Percentiles rank a stretch among this genome's conserved stretches.
Conservation (phyloP, 2,888 invertebrate genomes). For the Chelonus formosanus region DNA sequence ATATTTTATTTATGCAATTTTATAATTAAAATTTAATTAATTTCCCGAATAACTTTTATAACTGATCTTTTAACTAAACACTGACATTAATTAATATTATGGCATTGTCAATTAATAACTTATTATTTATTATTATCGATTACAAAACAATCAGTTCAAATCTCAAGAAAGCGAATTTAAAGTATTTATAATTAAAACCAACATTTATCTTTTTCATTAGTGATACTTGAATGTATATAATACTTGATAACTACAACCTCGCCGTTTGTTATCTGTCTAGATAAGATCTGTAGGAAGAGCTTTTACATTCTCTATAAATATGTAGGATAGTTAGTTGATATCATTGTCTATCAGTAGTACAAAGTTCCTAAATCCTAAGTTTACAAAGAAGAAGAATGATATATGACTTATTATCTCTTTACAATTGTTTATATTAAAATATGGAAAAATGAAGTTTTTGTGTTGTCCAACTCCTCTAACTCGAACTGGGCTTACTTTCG, state of each 20-base stretch:
- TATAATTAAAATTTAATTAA: no score
- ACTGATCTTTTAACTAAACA: no score
- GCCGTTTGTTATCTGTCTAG: constrained; percentile 8
- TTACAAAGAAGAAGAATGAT: no score
- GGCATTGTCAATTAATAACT: no score
- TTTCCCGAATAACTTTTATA: no score
- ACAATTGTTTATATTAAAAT: constrained; percentile 4
- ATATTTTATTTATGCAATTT: no score
- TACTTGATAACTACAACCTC: constrained; percentile 1
- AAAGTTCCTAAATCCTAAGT: no score
- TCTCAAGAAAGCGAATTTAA: no score
- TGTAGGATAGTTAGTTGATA: constrained; percentile 12
- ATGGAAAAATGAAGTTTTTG: constrained; percentile 36
- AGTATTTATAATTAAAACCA: not conserved
- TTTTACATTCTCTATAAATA: not conserved
- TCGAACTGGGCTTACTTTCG: constrained; percentile 24
- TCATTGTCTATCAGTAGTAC: not conserved
- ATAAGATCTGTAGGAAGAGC: constrained; percentile 13
- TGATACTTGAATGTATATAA: not conserved
- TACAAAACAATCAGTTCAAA: no score
- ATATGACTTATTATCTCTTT: constrained; percentile 13
- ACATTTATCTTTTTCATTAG: not conserved
- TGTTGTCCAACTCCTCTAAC: constrained; percentile 33
- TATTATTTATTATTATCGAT: no score
- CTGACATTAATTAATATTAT: no score